Conservation (phyloP, 2,797 vertebrate species). For the Tarsius wallacei region DNA sequence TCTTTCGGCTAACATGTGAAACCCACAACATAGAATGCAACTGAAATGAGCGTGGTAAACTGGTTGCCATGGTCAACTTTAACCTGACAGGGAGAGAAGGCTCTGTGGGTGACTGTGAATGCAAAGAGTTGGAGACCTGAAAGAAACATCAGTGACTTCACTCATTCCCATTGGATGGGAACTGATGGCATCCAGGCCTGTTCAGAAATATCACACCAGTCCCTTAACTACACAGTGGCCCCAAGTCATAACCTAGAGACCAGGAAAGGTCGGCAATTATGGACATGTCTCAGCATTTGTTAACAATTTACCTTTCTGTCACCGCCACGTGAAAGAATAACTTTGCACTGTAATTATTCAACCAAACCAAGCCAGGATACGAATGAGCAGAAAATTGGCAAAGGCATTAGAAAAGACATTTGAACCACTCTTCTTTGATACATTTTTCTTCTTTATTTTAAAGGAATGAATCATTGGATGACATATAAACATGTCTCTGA, state of each 20-base stretch:
- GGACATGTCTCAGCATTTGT: conserved; percentile 83
- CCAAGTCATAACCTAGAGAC: conserved; percentile 86
- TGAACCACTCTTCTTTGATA: conserved; percentile 28
- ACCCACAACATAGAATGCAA: not conserved
- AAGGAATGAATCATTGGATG: not conserved
- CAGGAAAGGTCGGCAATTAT: conserved; percentile 85
- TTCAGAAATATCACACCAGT: conserved; percentile 86
- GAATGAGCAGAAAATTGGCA: conserved; percentile 75
- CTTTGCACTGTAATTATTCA: conserved; percentile 87
- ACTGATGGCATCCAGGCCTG: conserved; percentile 81
- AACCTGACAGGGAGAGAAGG: not conserved
- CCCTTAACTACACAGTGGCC: conserved; percentile 86
- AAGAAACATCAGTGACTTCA: conserved; percentile 69
- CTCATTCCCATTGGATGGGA: conserved; percentile 80
- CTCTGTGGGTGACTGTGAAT: not conserved
- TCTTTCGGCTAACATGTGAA: conserved; percentile 50
- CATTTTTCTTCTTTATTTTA: not conserved
- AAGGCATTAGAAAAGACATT: conserved; percentile 46
- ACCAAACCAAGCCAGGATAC: conserved; percentile 61
- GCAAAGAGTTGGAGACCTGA: not conserved
- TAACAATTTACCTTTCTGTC: conserved; percentile 90
- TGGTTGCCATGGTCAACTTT: not conserved
- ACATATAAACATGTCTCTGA: conserved; percentile 34
- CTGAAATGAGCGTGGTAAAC: not conserved
- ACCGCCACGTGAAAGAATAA: conserved; percentile 88